Evolutionary conservation across 2,113 vertebrate species (phyloP), one percentile per base, ranked within the genome.

Genomic region (Misgurnus anguillicaudatus): DNA sequence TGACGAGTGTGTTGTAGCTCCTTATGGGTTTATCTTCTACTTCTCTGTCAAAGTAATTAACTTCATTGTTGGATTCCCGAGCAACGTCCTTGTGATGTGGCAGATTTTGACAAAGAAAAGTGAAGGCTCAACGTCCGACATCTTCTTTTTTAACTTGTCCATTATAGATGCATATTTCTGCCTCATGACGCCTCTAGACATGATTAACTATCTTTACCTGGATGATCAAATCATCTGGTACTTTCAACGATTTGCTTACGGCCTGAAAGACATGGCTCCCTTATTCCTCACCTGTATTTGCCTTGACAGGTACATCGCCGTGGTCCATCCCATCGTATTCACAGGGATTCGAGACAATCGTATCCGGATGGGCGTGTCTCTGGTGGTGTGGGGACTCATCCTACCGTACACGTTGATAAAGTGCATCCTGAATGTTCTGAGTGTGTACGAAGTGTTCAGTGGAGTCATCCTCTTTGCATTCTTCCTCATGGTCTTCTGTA

Each of bases 261-360:
- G 91, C 0, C 11, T 93, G 66, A 94, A 94, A 61, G 91, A 93
- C 16, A 21, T 80, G 0, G 86, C 90, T 0, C 89, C 90, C 0
- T 83, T 93, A 14, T 94, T 93, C 79, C 87, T 93, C 57, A 89
- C 80, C 61, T 86, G 91, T 24, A 91, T 94, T 74, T 92, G 90
- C 71, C 51, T 93, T 31, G 91, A 94, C 74, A 90, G 91, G 74
- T 93, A 94, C 74, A 51, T 89, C 5, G 93, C 93, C 0, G 92
- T 93, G 77, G 91, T 91, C 39, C 90, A 93, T 58, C 91, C 92
- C 0, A 80, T 94, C 0, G 2, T 91, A 0, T 93, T 92, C 84
- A 80, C 84, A 0, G 48, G 84, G 0, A 83, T 88, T 79, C 88
- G 85, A 2, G 86, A 91, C 86, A 90, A 87, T 61, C 87, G 81